Percentiles rank a stretch among this genome's conserved stretches.
Evolutionary conservation across 2,113 vertebrate genomes (phyloP).

Genomic region (Dasyprocta punctata): DNA sequence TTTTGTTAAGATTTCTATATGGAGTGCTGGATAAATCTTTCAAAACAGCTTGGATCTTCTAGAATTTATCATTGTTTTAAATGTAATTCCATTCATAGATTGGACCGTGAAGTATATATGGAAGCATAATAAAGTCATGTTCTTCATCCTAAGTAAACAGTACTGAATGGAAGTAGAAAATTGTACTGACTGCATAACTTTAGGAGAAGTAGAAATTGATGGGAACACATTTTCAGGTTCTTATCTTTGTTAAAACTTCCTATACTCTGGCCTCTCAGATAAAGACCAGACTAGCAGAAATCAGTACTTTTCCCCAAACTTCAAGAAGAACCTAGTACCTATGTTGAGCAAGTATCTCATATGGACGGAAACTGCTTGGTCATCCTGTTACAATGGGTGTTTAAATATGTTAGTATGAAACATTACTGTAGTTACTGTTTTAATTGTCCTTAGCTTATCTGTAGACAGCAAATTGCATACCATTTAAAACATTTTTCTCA

Average conservation of each 20-base stretch:
- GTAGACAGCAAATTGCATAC: not conserved
- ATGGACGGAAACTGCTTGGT: not conserved
- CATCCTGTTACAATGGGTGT: not conserved
- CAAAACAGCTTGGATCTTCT: not conserved
- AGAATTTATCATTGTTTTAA: conserved; percentile 16
- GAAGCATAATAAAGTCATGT: not conserved
- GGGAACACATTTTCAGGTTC: not conserved
- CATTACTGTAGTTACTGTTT: not conserved
- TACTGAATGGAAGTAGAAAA: not conserved
- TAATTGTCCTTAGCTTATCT: not conserved
- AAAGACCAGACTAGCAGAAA: conserved; percentile 18
- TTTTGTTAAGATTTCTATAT: conserved; percentile 36
- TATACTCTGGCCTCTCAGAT: not conserved
- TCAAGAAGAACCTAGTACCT: not conserved
- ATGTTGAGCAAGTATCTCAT: not conserved
- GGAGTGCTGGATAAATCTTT: not conserved
- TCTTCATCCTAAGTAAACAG: not conserved
- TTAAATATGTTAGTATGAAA: conserved; percentile 21
- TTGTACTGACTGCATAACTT: not conserved
- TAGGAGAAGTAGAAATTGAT: conserved; percentile 11
- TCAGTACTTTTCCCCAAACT: not conserved
- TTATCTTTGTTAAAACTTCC: not conserved
- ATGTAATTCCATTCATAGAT: not conserved
- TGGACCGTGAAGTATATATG: not conserved
- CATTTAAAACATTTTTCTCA: conserved; percentile 32